Evolutionary conservation across 2,797 vertebrate genomes (phyloP).

Genomic region (Chaetophractus vellerosus): DNA sequence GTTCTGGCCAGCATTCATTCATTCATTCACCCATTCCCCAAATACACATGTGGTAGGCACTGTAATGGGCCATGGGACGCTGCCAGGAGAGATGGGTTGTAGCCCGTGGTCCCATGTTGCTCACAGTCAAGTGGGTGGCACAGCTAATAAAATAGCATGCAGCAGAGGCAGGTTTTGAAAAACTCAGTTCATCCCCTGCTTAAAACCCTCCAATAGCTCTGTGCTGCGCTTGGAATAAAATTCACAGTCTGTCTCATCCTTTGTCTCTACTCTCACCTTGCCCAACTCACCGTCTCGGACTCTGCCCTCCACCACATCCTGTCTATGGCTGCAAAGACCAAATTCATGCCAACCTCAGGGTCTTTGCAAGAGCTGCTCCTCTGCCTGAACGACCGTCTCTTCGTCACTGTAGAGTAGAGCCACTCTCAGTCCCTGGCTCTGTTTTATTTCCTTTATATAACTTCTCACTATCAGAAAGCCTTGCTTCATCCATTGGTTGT

Average conservation of each 20-base stretch:
- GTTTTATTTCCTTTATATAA: neutral
- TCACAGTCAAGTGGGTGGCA: neutral
- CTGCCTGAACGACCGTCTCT: rapidly evolving
- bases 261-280: neutral
- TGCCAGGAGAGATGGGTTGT: rapidly evolving
- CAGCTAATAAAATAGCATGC: neutral
- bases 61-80: neutral
- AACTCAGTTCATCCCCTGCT: neutral
- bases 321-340: neutral
- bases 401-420: neutral
- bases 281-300: rapidly evolving
- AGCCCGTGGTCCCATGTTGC: neutral
- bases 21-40: neutral
- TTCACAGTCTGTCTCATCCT: rapidly evolving
- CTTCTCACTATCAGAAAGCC: neutral
- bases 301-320: neutral
- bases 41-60: rapidly evolving
- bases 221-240: rapidly evolving
- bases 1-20: rapidly evolving
- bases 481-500: rapidly evolving
- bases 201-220: rapidly evolving
- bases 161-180: neutral
- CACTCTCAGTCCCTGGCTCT: rapidly evolving
- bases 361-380: neutral
- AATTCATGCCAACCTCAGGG: neutral